Base-by-base conservation (phyloP, 2,113 vertebrate genomes). In the Gambusia affinis region DNA sequence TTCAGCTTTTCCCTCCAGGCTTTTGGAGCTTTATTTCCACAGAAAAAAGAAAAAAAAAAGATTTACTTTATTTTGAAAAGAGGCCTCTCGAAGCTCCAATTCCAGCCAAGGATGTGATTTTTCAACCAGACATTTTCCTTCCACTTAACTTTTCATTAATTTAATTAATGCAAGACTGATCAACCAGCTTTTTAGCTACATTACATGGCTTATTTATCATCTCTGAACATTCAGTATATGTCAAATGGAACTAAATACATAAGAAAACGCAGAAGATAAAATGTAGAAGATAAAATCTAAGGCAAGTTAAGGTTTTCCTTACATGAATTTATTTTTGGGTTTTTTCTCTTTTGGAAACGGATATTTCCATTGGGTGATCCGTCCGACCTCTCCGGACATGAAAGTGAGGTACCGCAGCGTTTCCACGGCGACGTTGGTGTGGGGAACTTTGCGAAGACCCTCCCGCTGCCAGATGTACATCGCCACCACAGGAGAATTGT, bases 341-440 rank as follows among this genome's bases (percentile, higher is more conserved):
- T 97, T 96, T 0, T 95, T 96, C 92, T 98, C 97, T 89, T 96
- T 96, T 10, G 97, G 98, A 83, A 99, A 99, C 0, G 98, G 98
- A 31, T 99, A 99, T 86, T 97, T 98, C 98, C 98, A 99, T 92
- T 97, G 97, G 11, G 97, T 99, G 88, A 99, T 99, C 85, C 96
- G 97, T 24, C 97, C 97, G 10, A 97, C 96, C 86, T 98, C 97
- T 64, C 98, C 98, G 0, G 98, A 98, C 97, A 98, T 97, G 94
- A 99, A 98, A 1, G 98, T 99, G 85, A 99, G 92, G 82, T 99
- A 99, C 2, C 97, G 96, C 90, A 99, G 94, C 0, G 98, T 99
- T 90, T 99, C 98, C 73, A 98, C 96, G 0, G 96, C 98, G 0
- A 99, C 95, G 0, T 99, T 99, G 4, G 97, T 96, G 89, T 98